These are phyloP conservation scores for Helostoma temminkii DNA, from an alignment of 2,797 vertebrate genomes.

Conservation along the genomic window DNA sequence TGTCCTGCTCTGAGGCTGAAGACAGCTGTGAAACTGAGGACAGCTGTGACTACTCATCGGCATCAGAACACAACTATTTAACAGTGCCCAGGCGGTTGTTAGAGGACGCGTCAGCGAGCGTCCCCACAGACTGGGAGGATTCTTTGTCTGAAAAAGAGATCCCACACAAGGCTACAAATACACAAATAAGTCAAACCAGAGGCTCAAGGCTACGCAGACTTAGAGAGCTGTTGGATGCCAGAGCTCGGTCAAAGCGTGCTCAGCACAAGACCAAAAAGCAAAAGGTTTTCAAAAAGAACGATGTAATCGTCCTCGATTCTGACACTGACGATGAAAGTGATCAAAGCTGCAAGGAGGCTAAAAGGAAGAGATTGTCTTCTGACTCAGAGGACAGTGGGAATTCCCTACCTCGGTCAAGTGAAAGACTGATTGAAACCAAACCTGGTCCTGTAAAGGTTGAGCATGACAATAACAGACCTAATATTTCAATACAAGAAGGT, in stretches of 20 bases:
- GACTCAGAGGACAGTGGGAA: neutral
- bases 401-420: neutral
- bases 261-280: neutral
- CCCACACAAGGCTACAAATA: neutral
- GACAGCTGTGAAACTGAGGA: constrained; percentile 58
- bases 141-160: neutral
- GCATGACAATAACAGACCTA: neutral
- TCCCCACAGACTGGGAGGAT: no score
- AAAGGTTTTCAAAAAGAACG: neutral
- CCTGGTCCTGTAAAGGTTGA: neutral
- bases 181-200: neutral
- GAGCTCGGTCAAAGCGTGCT: neutral
- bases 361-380: neutral
- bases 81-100: constrained; percentile 4
- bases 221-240: rapidly evolving
- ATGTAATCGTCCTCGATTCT: neutral
- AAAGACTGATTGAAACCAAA: neutral
- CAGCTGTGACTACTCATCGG: constrained; percentile 52
- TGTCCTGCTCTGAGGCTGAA: constrained; percentile 5
- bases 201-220: neutral
- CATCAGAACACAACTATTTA: constrained; percentile 24
- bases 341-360: neutral
- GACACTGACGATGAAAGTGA: constrained; percentile 21
- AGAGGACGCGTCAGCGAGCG: neutral
- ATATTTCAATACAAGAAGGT: neutral